Evolutionary conservation across 2,888 invertebrate species (phyloP).

Genomic region (Pogonocherus hispidulus): DNA sequence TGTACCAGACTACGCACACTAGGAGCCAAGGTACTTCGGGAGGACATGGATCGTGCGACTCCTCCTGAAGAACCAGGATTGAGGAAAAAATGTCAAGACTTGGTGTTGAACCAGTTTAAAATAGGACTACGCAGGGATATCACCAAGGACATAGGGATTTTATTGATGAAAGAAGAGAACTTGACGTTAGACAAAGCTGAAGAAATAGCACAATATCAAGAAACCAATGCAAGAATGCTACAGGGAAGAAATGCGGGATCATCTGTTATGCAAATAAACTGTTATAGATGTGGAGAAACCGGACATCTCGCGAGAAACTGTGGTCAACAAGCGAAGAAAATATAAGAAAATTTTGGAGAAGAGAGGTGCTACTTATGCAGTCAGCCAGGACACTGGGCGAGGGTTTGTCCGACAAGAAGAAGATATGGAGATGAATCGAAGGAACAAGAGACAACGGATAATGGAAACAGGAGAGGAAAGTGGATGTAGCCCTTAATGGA

Average conservation of each 20-base stretch:
- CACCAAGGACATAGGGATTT: neutral
- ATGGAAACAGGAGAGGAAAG: no score
- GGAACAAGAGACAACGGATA: no score
- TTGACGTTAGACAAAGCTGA: conserved; percentile 1
- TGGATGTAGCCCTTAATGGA: no score
- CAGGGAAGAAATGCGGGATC: neutral
- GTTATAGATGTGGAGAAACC: neutral
- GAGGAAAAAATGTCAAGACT: conserved; percentile 14
- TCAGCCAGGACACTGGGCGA: neutral
- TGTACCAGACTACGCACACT: conserved; percentile 20
- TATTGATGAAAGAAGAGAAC: neutral
- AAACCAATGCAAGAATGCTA: neutral
- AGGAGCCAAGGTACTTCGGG: neutral
- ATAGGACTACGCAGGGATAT: conserved; percentile 17
- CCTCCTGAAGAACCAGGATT: conserved; percentile 17
- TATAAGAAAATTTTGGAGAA: neutral
- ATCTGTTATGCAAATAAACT: neutral
- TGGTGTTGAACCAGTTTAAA: conserved; percentile 35
- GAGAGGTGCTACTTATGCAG: neutral
- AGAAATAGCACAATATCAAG: neutral
- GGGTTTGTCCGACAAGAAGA: neutral
- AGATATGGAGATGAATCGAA: no score
- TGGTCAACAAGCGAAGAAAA: neutral
- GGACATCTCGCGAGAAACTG: neutral
- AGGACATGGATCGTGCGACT: neutral